Evolutionary conservation across 2,113 vertebrate species (phyloP), one percentile per base, ranked within the genome.

Genomic region (Rhinoderma darwinii): DNA sequence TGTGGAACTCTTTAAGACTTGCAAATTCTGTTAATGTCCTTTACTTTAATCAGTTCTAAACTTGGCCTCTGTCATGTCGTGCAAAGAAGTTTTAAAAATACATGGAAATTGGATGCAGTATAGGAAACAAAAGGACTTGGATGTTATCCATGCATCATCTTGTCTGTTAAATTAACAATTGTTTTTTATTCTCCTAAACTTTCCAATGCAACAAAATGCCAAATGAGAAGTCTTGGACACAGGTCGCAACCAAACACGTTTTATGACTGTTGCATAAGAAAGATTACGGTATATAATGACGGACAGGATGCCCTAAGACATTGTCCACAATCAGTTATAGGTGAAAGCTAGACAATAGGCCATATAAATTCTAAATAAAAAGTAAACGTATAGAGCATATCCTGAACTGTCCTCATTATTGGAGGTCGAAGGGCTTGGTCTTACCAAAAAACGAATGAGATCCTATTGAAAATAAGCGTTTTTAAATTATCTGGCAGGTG

Each of bases 191-290:
- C 68, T 72, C 68, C 37, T 1, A 18, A 39, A 41, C 17, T 70
- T 70, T 37, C 20, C 25, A n/a, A n/a, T 74, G 22, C n/a, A 43
- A 5, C 22, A 43, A 37, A 43, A 43, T n/a, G 68, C 37, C 9
- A 41, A 12, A 75, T n/a, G n/a, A 75, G 73, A 75, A 14, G 73
- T 27, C 73, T 75, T 75, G 73, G 41, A 47, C 73, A 47, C 41
- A 27, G 17, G 12, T 74, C 43, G 12, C 20, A 41, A 43, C 6
- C 39, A 43, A 75, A 47, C 41, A 75, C 41, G 27, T 75, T 44
- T 75, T 17, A 75, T 47, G 39, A 47, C 20, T 3, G n/a, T 74
- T 74, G 43, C 3, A 74, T 43, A 74, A 5, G 20, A 41, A 74
- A 43, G 10, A 74, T 44, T 8, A n/a, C n/a, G n/a, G n/a, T n/a